Percentiles rank a stretch among this genome's conserved stretches.
Conservation (phyloP, 1,140 invertebrate species). For the Ganaspis sp. region DNA sequence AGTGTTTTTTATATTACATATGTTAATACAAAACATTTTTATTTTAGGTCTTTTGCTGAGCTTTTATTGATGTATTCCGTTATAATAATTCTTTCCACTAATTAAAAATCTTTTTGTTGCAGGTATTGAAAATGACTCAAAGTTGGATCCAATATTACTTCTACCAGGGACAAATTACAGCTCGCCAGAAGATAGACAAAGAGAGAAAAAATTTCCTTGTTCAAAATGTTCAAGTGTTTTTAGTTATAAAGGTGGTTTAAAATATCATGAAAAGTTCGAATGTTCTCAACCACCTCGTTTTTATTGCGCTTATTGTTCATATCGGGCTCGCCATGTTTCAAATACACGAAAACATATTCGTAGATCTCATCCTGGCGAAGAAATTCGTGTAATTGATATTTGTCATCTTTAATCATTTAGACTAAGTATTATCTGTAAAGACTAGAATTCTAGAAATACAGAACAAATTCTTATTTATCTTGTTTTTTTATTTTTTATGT, state of each 20-base stretch:
- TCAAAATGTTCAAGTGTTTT: conserved; percentile 18
- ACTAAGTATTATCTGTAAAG: background rate
- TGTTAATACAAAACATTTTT: no score
- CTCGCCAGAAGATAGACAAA: background rate
- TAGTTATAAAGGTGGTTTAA: conserved; percentile 27
- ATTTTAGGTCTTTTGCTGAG: background rate
- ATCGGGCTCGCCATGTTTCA: background rate
- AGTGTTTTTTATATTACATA: no score
- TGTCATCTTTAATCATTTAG: background rate
- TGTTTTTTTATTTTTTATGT: background rate
- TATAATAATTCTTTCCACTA: background rate
- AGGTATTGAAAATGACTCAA: background rate
- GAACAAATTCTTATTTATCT: background rate
- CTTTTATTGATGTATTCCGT: background rate
- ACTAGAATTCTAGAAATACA: background rate
- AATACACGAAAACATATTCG: conserved; percentile 27
- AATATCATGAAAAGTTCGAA: conserved; percentile 18
- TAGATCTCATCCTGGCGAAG: conserved; percentile 18
- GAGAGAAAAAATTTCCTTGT: conserved; percentile 15
- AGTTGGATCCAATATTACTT: background rate
- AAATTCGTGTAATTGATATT: conserved; percentile 17
- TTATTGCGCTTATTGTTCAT: conserved; percentile 10
- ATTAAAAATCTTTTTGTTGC: background rate
- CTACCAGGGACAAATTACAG: no score
- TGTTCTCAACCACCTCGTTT: conserved; percentile 9